phyloP scores from a whole-genome alignment of 2,113 vertebrate genomes.

The Meleagris gallopavo region DNA sequence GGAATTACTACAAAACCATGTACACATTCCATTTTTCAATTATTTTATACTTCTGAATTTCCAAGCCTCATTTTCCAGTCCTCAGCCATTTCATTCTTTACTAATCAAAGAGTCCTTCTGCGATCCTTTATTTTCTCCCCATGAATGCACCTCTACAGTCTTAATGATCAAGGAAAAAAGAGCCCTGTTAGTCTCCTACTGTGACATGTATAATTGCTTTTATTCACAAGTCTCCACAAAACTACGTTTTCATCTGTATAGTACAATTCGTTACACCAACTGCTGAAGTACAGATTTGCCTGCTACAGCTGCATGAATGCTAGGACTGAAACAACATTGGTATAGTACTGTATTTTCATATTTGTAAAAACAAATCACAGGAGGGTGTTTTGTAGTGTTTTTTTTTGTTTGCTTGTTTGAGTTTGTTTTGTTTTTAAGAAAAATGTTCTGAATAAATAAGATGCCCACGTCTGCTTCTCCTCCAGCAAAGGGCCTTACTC shows the following conservation, averaged over 20 bases:
- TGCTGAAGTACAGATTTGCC: not conserved
- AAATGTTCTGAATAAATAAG: not conserved
- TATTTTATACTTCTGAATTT: constrained; percentile 19
- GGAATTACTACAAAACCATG: not conserved
- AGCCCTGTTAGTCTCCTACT: constrained; percentile 16
- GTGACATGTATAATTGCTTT: constrained; percentile 35
- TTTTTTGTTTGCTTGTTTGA: not conserved
- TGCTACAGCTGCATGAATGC: not conserved
- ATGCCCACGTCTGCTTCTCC: not conserved
- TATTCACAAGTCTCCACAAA: constrained; percentile 41
- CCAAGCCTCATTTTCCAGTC: constrained; percentile 23
- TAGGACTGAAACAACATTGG: not conserved
- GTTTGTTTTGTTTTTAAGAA: not conserved
- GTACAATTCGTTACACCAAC: not conserved
- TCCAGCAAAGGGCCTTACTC: not conserved
- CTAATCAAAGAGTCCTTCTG: constrained; percentile 23
- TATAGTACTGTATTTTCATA: not conserved
- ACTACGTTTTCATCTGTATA: not conserved
- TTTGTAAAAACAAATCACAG: not conserved
- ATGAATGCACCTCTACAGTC: constrained; percentile 19
- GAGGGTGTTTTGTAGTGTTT: not conserved
- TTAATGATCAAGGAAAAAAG: constrained; percentile 46
- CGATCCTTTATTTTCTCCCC: constrained; percentile 24
- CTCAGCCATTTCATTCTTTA: not conserved
- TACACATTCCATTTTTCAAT: constrained; percentile 35